These are phyloP conservation scores for Planiliza haematocheilus DNA, from an alignment of 2,113 vertebrate genomes.

Conservation along the genomic window DNA sequence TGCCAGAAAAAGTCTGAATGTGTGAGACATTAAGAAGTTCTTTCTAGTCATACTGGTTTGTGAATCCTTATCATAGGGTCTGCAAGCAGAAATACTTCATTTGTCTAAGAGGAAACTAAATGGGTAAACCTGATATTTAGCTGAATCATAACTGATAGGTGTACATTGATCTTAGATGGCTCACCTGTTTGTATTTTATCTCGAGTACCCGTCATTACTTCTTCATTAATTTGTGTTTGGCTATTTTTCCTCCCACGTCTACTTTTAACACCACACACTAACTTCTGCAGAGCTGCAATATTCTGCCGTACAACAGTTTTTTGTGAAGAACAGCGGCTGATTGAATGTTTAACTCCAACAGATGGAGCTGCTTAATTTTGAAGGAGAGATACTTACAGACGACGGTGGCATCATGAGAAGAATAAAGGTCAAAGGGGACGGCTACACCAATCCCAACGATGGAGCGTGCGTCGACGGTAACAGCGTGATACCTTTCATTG, in stretches of 20 bases:
- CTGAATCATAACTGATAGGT: too few relatives aligned
- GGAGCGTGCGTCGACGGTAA: constrained; percentile 92
- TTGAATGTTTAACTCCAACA: constrained; percentile 60
- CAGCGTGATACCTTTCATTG: not conserved
- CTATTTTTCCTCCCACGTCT: constrained; percentile 41
- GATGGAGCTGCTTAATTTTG: constrained; percentile 94
- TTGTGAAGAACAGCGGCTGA: constrained; percentile 20
- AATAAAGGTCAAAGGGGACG: constrained; percentile 94
- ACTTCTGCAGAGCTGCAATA: constrained; percentile 16
- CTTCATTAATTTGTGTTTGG: constrained; percentile 30
- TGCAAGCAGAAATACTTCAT: too few relatives aligned
- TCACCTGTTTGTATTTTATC: not conserved
- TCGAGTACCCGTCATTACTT: constrained; percentile 11
- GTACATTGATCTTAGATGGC: too few relatives aligned
- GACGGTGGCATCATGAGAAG: constrained; percentile 92
- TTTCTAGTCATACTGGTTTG: too few relatives aligned
- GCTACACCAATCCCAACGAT: constrained; percentile 92
- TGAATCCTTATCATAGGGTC: too few relatives aligned
- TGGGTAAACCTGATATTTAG: too few relatives aligned
- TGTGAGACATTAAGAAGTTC: not conserved
- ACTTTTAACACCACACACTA: not conserved
- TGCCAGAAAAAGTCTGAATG: not conserved
- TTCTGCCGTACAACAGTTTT: not conserved
- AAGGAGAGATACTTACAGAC: constrained; percentile 91
- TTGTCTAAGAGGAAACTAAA: too few relatives aligned